A percentile compares a stretch with the other conserved stretches of the same genome.
phyloP scores from a whole-genome alignment of 2,888 invertebrate species.

The Melolontha melolontha region DNA sequence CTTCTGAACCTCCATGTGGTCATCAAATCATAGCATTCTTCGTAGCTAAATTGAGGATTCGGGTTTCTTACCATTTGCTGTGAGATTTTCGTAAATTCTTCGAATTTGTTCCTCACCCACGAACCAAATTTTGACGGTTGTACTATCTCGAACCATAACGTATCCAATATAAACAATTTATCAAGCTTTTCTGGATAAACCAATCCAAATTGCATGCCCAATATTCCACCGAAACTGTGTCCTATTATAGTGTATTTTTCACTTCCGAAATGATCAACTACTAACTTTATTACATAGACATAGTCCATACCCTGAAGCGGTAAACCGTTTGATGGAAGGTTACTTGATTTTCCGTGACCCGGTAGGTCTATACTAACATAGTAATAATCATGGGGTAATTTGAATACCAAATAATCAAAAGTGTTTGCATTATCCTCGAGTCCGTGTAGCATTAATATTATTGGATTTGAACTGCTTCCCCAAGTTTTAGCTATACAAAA shows the following conservation, averaged over 20 bases:
- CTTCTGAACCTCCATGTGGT: slow-evolving; percentile 27
- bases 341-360: slow-evolving; percentile 69
- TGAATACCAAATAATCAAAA: slow-evolving; percentile 67
- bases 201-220: slow-evolving; percentile 56
- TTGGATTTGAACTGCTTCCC: slow-evolving; percentile 67
- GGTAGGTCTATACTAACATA: slow-evolving; percentile 67
- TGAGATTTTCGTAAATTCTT: slow-evolving; percentile 58
- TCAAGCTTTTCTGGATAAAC: slow-evolving; percentile 60
- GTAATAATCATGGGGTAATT: slow-evolving; percentile 62
- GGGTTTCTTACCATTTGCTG: slow-evolving; percentile 31
- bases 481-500: slow-evolving; percentile 68
- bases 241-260: slow-evolving; percentile 44
- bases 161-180: slow-evolving; percentile 61
- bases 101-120: slow-evolving; percentile 59
- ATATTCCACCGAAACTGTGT: slow-evolving; percentile 66
- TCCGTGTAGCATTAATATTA: slow-evolving; percentile 70
- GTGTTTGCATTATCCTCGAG: slow-evolving; percentile 68
- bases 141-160: slow-evolving; percentile 51
- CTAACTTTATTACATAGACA: slow-evolving; percentile 40
- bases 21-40: slow-evolving; percentile 36
- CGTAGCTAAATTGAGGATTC: slow-evolving; percentile 19
- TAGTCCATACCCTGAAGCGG: slow-evolving; percentile 47
- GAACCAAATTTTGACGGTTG: slow-evolving; percentile 46
- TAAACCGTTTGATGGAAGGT: slow-evolving; percentile 59
- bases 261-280: slow-evolving; percentile 42